These are phyloP conservation scores for Uloborus diversus DNA, from an alignment of 1,140 invertebrate species.

Conservation along the genomic window DNA sequence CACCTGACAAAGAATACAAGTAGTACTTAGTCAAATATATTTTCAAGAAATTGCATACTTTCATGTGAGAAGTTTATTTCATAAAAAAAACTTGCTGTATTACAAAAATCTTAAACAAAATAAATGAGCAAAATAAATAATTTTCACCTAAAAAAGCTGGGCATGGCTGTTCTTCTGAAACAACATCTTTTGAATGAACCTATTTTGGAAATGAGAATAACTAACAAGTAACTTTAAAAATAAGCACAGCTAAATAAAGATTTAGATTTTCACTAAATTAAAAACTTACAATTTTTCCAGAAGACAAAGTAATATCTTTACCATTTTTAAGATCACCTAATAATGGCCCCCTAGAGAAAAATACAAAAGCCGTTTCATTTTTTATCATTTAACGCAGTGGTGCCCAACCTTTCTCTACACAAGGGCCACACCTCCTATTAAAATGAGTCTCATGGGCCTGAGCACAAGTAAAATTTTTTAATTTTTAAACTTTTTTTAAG, in stretches of 20 bases:
- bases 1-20: not conserved
- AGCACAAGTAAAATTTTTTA: no score
- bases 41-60: no score
- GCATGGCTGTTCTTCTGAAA: constrained; percentile 75
- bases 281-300: constrained; percentile 73
- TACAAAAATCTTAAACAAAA: not conserved
- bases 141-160: constrained; percentile 69
- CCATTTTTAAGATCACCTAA: constrained; percentile 85
- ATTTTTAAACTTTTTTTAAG: no score
- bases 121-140: not conserved
- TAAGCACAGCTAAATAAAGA: no score
- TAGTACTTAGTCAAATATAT: not conserved
- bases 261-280: constrained; percentile 71
- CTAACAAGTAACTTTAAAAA: no score
- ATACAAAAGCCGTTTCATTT: no score
- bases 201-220: no score
- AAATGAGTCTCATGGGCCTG: no score
- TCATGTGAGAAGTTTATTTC: no score
- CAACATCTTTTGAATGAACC: constrained; percentile 80
- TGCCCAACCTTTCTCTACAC: no score
- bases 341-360: constrained; percentile 79
- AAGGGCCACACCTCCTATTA: no score
- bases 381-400: no score
- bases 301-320: constrained; percentile 75
- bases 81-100: not conserved